Evolutionary conservation across 1,140 invertebrate species (phyloP).

Genomic region (Bombus waltoni): DNA sequence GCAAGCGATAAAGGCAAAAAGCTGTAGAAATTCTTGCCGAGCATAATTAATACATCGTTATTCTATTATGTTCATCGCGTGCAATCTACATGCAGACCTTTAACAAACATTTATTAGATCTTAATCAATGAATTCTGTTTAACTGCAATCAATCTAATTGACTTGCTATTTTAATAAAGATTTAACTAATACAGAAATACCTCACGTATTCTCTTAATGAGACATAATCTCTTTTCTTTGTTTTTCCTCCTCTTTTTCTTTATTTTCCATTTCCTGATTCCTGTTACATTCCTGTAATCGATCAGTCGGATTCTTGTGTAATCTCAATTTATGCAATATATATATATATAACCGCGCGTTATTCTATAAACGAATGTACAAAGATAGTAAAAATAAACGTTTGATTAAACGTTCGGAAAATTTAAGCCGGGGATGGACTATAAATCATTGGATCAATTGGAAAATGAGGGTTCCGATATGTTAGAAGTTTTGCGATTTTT

Average conservation of each 20-base stretch:
- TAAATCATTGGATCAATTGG: neutral
- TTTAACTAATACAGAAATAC: neutral
- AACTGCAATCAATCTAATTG: neutral
- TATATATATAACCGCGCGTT: too few species aligned
- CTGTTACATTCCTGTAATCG: neutral
- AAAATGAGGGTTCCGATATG: neutral
- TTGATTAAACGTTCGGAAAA: neutral
- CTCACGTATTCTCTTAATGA: neutral
- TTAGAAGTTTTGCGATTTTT: neutral
- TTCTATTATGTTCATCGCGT: neutral
- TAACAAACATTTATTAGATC: slow-evolving; percentile 10
- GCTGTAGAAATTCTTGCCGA: neutral
- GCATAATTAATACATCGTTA: neutral
- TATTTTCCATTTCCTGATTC: neutral
- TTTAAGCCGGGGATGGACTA: neutral
- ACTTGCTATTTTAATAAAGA: neutral
- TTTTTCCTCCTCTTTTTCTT: neutral
- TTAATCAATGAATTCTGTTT: neutral
- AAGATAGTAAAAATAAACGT: neutral
- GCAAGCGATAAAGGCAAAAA: neutral
- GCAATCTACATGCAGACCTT: neutral
- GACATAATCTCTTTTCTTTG: neutral
- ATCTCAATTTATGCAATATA: neutral
- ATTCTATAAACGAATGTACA: too few species aligned
- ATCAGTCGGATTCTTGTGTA: neutral